Evolutionary conservation across 2,113 vertebrate genomes (phyloP).

Genomic region (Pogona vitticeps): DNA sequence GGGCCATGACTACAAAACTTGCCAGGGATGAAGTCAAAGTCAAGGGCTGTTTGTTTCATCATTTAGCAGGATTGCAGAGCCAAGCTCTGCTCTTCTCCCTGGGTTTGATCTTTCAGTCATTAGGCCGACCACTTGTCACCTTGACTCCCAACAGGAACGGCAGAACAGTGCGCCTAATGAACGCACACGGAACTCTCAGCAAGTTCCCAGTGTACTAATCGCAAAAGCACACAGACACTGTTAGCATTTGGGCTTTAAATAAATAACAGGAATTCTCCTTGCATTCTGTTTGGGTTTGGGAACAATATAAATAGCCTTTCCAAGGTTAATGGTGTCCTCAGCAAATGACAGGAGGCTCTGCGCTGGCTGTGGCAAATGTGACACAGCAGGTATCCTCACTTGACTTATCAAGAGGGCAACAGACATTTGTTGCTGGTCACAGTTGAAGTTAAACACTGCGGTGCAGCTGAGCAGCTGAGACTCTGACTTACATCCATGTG

Average conservation of each 20-base stretch:
- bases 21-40: slow-evolving; percentile 20
- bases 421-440: background rate
- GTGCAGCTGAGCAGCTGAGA: background rate
- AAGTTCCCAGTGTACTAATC: slow-evolving; percentile 10
- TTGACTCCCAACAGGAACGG: background rate
- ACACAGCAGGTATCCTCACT: background rate
- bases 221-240: slow-evolving; percentile 7
- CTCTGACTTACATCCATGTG: background rate
- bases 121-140: slow-evolving; percentile 7
- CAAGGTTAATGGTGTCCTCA: slow-evolving; percentile 46
- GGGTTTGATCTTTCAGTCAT: slow-evolving; percentile 14
- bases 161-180: background rate
- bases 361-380: slow-evolving; percentile 32
- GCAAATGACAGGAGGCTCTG: slow-evolving; percentile 50
- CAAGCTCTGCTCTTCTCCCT: background rate
- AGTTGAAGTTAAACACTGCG: slow-evolving; percentile 9
- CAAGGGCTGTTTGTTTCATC: slow-evolving; percentile 21
- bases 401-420: background rate
- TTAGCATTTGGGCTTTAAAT: slow-evolving; percentile 32
- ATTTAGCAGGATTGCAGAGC: slow-evolving; percentile 28
- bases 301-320: slow-evolving; percentile 45
- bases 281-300: slow-evolving; percentile 20
- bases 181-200: slow-evolving; percentile 3
- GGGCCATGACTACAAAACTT: background rate
- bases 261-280: slow-evolving; percentile 50